Evolutionary conservation across 2,113 vertebrate species (phyloP), one percentile per base, ranked within the genome.

Genomic region (Maccullochella peelii): DNA sequence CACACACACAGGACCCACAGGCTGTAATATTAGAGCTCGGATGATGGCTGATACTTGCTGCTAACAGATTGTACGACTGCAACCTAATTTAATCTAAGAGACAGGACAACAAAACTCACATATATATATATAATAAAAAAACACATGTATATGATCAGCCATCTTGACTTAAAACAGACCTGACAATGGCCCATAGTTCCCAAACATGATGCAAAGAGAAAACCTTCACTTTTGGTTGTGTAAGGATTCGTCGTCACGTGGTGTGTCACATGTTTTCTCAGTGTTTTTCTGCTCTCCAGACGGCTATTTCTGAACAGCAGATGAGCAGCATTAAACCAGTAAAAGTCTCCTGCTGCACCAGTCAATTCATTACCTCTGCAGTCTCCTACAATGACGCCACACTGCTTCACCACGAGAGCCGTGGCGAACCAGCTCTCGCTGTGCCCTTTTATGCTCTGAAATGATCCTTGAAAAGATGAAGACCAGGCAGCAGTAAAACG

Each of bases 21-120:
- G 40, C 79, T 86, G 79, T 91, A 88, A 81, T 85, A 86, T 85
- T 82, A 88, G 80, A 84, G 63, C 4, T 4, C 63, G 75, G 77
- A 70, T 55, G 71, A 76, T 50, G 80, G 11, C 50, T 23, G 57
- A 49, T 69, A 67, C 42, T 75, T 21, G 20, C 23, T 38, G 14
- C 50, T 65, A 52, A 59, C 61, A 54, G 27, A 50, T 5, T 36
- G 54, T 5, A 30, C 16, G 62, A 25, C 25, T 58, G 23, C 30
- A 57, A 23, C 55, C 42, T 25, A 4, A 50, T 67, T 81, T 23
- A 44, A 57, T 61, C 30, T 54, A 8, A 50, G 1, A 27, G 38
- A 66, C 25, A 18, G 30, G 18, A 76, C 63, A 63, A 69, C 68
- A 73, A 18, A 78, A 70, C 68, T 9, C 23, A 82, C 3, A 38